Conservation (phyloP, 92 coral and sea anemone genomes). For the Porites evermanni region DNA sequence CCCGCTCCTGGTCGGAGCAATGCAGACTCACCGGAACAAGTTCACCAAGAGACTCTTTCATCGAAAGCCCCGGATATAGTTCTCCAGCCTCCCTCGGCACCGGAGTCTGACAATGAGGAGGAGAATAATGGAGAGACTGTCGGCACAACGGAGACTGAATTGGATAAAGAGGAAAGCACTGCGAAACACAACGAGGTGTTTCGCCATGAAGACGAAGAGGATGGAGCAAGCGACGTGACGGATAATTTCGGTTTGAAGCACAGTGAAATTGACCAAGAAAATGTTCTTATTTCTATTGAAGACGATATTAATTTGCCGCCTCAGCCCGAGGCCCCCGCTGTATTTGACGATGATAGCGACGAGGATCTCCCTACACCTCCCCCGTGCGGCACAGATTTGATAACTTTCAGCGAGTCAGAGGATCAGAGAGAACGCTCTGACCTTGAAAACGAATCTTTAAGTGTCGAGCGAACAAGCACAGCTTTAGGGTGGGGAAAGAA, state of each 20-base stretch:
- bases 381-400: conserved; percentile 65
- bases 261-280: conserved; percentile 23
- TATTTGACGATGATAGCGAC: conserved; percentile 48
- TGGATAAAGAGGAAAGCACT: conserved; percentile 39
- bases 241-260: conserved; percentile 29
- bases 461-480: conserved; percentile 4
- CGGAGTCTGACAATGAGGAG: conserved; percentile 83
- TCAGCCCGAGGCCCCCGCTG: conserved; percentile 65
- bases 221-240: conserved; percentile 21
- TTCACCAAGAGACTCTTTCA: conserved; percentile 24
- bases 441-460: conserved; percentile 17
- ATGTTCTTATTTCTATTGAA: conserved; percentile 43
- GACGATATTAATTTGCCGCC: conserved; percentile 63
- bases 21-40: conserved; percentile 43
- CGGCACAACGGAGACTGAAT: conserved; percentile 68
- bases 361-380: conserved; percentile 81
- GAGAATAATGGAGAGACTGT: conserved; percentile 56
- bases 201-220: conserved; percentile 42
- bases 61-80: conserved; percentile 68
- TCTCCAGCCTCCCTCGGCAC: conserved; percentile 84
- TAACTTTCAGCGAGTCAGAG: conserved; percentile 71
- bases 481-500: not conserved
- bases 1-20: conserved; percentile 49
- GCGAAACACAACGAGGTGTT: conserved; percentile 23
- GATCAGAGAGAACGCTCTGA: conserved; percentile 44